Conservation (phyloP, 1,140 invertebrate genomes). For the Sycophaga agraensis region DNA sequence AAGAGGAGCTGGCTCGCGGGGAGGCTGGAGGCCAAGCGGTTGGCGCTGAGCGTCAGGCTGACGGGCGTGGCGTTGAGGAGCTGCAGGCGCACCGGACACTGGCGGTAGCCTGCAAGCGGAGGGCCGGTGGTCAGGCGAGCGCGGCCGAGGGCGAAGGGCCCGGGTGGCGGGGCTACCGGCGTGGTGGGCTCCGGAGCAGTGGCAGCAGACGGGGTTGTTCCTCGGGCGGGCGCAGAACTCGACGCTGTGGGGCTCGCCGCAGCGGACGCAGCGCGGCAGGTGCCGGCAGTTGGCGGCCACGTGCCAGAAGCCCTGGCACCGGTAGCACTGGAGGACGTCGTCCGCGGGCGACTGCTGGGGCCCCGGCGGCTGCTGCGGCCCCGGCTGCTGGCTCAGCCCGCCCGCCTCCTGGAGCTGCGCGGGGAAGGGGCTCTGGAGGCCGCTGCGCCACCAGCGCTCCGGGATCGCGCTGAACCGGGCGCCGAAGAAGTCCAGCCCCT, state of each 20-base stretch:
- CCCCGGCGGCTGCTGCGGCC: not conserved
- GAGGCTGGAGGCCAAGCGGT: conserved; percentile 35
- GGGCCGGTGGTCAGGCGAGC: no score
- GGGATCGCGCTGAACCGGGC: conserved; percentile 53
- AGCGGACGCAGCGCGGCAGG: conserved; percentile 58
- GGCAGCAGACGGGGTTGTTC: conserved; percentile 59
- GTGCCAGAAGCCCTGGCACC: conserved; percentile 63
- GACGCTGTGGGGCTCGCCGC: conserved; percentile 58
- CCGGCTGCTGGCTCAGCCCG: not conserved
- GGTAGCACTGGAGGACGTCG: conserved; percentile 54
- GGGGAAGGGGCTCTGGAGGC: not conserved
- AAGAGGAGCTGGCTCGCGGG: conserved; percentile 2
- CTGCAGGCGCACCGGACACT: conserved; percentile 59
- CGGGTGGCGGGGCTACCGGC: no score
- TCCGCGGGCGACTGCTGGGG: conserved; percentile 39
- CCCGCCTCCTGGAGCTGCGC: not conserved
- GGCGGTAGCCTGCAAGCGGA: conserved; percentile 45
- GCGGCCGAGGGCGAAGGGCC: no score
- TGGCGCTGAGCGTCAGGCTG: conserved; percentile 52
- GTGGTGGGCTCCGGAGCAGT: conserved; percentile 60
- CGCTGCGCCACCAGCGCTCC: conserved; percentile 49
- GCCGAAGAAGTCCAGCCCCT: conserved; percentile 57
- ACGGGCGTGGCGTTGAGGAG: conserved; percentile 55
- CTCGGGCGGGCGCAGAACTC: conserved; percentile 55
- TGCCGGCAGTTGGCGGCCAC: conserved; percentile 59